Percentiles rank a stretch among this genome's conserved stretches.
Conservation (phyloP, 2,113 vertebrate genomes). For the Actenoides lindsayi region DNA sequence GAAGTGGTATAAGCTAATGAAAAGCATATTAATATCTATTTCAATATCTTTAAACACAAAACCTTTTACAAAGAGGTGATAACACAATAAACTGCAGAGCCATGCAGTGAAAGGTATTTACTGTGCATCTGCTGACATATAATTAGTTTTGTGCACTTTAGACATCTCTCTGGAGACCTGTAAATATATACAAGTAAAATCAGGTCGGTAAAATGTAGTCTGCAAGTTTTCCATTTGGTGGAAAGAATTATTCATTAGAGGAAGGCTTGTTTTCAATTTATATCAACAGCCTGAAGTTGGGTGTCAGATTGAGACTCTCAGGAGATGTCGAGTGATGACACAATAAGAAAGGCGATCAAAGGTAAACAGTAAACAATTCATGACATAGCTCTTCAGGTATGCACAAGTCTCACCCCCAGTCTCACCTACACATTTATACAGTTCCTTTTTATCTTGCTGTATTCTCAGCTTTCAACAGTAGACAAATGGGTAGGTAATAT, state of each 20-base stretch:
- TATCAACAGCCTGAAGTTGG: not conserved
- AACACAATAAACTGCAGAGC: not conserved
- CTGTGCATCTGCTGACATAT: not conserved
- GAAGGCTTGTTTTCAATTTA: not conserved
- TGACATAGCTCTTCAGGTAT: not conserved
- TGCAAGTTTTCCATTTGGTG: not conserved
- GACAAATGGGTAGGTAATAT: not conserved
- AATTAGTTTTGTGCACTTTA: not conserved
- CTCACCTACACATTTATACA: not conserved
- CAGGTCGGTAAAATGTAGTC: not conserved
- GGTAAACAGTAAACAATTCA: not conserved
- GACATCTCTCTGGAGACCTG: not conserved
- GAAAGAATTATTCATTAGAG: constrained; percentile 17
- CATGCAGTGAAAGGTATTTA: not conserved
- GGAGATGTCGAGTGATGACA: not conserved
- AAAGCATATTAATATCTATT: not conserved
- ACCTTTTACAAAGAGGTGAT: not conserved
- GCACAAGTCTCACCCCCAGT: not conserved
- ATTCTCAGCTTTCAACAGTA: not conserved
- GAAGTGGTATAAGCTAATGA: not conserved
- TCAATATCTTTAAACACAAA: not conserved
- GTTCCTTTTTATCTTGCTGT: not conserved
- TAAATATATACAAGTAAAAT: constrained; percentile 15
- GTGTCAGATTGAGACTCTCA: not conserved
- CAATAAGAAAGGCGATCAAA: constrained; percentile 14